Evolutionary conservation across 2,888 invertebrate genomes (phyloP).

Genomic region (Seira musarum): DNA sequence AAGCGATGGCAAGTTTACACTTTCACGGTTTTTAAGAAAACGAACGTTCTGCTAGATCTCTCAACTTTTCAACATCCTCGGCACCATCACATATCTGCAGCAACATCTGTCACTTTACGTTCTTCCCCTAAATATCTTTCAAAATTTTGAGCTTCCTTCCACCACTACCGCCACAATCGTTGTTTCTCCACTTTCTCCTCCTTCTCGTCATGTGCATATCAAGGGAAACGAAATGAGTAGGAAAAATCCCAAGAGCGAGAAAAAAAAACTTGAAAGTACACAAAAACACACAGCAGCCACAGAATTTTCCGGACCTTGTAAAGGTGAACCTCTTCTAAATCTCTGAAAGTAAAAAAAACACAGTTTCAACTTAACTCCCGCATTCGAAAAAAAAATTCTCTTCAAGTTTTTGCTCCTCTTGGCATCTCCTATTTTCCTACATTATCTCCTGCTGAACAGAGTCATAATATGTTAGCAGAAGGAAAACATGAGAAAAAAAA

Average conservation of each 20-base stretch:
- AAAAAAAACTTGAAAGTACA: neutral
- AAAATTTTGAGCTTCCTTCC: neutral
- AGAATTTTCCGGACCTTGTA: neutral
- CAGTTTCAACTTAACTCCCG: neutral
- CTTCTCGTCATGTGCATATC: neutral
- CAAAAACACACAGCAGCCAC: neutral
- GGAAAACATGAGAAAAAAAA: neutral
- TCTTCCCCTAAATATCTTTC: neutral
- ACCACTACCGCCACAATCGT: too few species aligned
- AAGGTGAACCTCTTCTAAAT: neutral
- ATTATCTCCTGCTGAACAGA: neutral
- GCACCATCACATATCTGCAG: too few species aligned
- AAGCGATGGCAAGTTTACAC: too few species aligned
- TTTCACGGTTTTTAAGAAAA: too few species aligned
- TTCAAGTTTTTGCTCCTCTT: neutral
- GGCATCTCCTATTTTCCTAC: neutral
- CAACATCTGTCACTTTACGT: constrained; percentile 21
- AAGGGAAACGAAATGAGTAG: constrained; percentile 19
- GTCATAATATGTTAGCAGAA: too few species aligned
- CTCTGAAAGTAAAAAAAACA: neutral
- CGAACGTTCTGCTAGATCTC: too few species aligned
- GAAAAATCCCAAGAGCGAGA: constrained; percentile 34
- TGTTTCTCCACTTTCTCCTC: too few species aligned
- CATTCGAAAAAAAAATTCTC: neutral
- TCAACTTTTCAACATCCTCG: too few species aligned